These are phyloP conservation scores for Apostichopus parvimensis DNA, from an alignment of 35 echinoderm and acorn worm genomes.

Conservation along the genomic window DNA sequence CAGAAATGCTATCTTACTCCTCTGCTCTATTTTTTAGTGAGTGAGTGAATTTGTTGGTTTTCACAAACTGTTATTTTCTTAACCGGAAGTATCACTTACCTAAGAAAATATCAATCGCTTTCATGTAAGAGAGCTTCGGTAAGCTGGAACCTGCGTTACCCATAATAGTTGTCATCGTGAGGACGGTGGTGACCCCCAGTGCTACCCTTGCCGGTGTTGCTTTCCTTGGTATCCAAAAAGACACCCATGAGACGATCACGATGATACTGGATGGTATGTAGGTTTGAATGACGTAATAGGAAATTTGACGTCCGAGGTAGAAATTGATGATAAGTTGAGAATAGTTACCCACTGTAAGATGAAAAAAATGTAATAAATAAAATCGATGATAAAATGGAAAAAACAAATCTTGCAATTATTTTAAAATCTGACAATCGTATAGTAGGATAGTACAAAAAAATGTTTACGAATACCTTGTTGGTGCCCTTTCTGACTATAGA, in stretches of 20 bases:
- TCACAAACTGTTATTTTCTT: no score
- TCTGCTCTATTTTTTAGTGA: no score
- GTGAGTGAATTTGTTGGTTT: no score
- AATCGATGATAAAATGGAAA: background rate
- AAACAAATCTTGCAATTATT: no score
- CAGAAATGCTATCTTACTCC: no score
- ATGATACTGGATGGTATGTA: conserved; percentile 86
- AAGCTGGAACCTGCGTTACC: conserved; percentile 76
- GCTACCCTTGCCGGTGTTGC: conserved; percentile 88
- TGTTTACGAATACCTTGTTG: no score
- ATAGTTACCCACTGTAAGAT: conserved; percentile 86
- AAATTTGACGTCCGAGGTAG: conserved; percentile 86
- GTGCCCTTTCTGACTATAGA: no score
- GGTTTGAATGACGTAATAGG: conserved; percentile 86
- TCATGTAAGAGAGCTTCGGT: conserved; percentile 91
- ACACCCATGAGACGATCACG: conserved; percentile 86
- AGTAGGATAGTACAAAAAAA: no score
- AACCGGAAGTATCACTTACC: background rate
- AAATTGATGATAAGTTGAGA: conserved; percentile 75
- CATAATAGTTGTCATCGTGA: conserved; percentile 95
- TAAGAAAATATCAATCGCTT: conserved; percentile 73
- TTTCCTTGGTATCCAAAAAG: conserved; percentile 82
- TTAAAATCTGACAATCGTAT: no score
- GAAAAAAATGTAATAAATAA: background rate
- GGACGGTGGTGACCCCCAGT: conserved; percentile 90